Percentiles rank a stretch among this genome's conserved stretches.
These are phyloP conservation scores for Lasioglossum marginatum DNA, from an alignment of 2,888 invertebrate species.

Conservation along the genomic window DNA sequence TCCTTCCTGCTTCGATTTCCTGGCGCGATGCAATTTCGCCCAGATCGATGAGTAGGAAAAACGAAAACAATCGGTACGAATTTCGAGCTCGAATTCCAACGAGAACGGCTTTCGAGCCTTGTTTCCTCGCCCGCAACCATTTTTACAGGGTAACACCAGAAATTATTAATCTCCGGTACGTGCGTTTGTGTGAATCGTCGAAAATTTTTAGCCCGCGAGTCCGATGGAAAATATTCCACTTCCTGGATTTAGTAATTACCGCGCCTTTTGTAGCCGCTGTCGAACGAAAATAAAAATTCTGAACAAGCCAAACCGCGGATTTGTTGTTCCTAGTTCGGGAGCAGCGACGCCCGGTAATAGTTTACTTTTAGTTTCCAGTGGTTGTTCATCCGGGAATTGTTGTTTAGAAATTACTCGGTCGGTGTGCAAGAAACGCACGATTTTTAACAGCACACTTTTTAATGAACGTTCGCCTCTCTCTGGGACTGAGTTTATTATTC, in stretches of 20 bases:
- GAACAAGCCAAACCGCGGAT: background rate
- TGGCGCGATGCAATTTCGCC: slow-evolving; percentile 26
- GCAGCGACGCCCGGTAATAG: background rate
- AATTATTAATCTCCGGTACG: slow-evolving; percentile 14
- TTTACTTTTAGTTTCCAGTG: background rate
- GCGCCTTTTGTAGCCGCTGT: background rate
- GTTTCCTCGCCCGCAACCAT: slow-evolving; percentile 3
- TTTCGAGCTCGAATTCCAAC: slow-evolving; percentile 8
- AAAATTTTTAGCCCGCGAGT: background rate
- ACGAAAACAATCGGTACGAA: slow-evolving; percentile 23
- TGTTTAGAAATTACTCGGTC: background rate
- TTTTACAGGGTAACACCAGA: background rate
- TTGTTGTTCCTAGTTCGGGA: background rate
- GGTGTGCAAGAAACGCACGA: background rate
- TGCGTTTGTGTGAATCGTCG: background rate
- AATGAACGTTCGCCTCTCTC: background rate
- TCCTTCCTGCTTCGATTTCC: slow-evolving; percentile 22
- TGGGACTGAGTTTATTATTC: background rate
- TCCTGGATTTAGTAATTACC: background rate
- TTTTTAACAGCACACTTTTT: background rate
- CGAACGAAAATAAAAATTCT: background rate
- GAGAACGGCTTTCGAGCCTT: background rate
- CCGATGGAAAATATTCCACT: background rate
- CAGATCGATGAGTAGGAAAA: slow-evolving; percentile 31
- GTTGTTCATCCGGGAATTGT: background rate